phyloP scores from a whole-genome alignment of 1,140 invertebrate species.

The Drosophila busckii region DNA sequence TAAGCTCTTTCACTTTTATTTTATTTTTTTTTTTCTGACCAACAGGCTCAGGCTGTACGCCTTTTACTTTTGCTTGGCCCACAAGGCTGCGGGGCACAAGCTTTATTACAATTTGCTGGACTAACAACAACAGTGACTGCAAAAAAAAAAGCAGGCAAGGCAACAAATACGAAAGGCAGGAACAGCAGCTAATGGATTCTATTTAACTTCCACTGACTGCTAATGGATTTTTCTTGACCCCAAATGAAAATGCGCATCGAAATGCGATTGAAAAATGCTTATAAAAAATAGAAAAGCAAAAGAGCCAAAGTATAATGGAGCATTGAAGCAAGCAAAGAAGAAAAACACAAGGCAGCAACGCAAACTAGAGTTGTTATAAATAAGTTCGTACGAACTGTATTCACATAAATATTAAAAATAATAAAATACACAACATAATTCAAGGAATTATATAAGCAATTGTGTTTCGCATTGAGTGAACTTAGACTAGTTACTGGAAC shows the following conservation, averaged over 20 bases:
- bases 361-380: slow-evolving; percentile 55
- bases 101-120: slow-evolving; percentile 66
- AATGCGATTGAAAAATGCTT: slow-evolving; percentile 75
- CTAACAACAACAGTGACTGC: slow-evolving; percentile 22
- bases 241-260: slow-evolving; percentile 78
- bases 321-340: slow-evolving; percentile 21
- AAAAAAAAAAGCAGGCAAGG: slow-evolving; percentile 9
- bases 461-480: too few species aligned
- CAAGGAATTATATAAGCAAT: too few species aligned
- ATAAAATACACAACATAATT: too few species aligned
- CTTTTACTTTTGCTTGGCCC: slow-evolving; percentile 42
- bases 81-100: slow-evolving; percentile 39
- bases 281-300: slow-evolving; percentile 62
- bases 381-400: too few species aligned
- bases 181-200: slow-evolving; percentile 77
- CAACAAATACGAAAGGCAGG: slow-evolving; percentile 33
- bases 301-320: slow-evolving; percentile 34
- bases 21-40: slow-evolving; percentile 2
- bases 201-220: slow-evolving; percentile 78
- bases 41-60: slow-evolving; percentile 16
- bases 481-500: too few species aligned
- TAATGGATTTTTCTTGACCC: slow-evolving; percentile 79
- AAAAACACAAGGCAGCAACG: slow-evolving; percentile 17
- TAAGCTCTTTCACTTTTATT: slow-evolving; percentile 38
- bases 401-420: too few species aligned